Percentiles rank a stretch among this genome's conserved stretches.
These are phyloP conservation scores for Alca torda DNA, from an alignment of 2,797 vertebrate genomes.

Conservation along the genomic window DNA sequence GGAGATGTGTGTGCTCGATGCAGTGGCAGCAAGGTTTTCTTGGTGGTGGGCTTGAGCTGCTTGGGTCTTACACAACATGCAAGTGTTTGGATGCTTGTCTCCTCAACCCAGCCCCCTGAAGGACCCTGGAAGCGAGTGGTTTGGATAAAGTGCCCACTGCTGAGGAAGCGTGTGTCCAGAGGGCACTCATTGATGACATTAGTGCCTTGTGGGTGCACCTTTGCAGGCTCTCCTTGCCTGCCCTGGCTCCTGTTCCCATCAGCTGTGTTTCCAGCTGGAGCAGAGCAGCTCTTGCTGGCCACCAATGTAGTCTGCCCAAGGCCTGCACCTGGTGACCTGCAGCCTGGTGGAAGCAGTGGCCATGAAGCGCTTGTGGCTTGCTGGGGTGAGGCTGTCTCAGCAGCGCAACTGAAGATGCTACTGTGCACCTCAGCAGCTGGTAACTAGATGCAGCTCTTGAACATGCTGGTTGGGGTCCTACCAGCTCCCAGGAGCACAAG, in stretches of 20 bases:
- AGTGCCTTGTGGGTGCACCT: not conserved
- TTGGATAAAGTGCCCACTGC: not conserved
- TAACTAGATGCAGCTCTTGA: not conserved
- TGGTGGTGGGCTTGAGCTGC: not conserved
- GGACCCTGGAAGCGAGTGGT: rapidly evolving
- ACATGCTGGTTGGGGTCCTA: not conserved
- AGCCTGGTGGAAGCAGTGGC: not conserved
- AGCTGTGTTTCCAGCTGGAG: not conserved
- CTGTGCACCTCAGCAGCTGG: not conserved
- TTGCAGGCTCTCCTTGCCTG: not conserved
- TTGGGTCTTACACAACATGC: not conserved
- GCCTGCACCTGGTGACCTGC: not conserved
- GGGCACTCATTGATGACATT: not conserved
- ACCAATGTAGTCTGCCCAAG: not conserved
- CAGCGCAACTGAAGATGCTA: not conserved
- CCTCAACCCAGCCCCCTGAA: not conserved
- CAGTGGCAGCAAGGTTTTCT: not conserved
- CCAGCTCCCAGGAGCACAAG: not conserved
- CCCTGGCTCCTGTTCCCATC: not conserved
- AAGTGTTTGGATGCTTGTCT: rapidly evolving
- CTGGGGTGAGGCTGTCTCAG: not conserved
- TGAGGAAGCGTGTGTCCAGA: not conserved
- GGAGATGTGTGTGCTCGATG: rapidly evolving
- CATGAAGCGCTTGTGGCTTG: rapidly evolving
- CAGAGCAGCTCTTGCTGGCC: not conserved